Evolutionary conservation across 2,113 vertebrate genomes (phyloP).

Genomic region (Sapajus apella): DNA sequence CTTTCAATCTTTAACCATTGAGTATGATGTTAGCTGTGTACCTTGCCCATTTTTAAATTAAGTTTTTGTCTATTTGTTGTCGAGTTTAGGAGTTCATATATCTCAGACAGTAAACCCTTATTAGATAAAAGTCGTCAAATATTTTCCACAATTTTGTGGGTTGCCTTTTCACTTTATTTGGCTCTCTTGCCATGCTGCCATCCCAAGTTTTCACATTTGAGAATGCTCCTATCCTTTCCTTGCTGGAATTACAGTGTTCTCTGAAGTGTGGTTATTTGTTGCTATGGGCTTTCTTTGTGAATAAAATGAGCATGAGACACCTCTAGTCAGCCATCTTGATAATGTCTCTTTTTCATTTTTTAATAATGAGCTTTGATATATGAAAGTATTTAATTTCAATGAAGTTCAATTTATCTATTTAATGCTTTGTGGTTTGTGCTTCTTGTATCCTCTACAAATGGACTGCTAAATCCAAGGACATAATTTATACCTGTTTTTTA

Average conservation of each 20-base stretch:
- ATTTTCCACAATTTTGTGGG: background rate
- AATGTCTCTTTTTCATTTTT: background rate
- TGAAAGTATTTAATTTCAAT: background rate
- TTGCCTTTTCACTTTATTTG: background rate
- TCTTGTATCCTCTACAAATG: background rate
- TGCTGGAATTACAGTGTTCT: background rate
- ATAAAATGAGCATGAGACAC: background rate
- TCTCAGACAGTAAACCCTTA: background rate
- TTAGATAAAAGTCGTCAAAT: background rate
- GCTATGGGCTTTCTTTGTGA: background rate
- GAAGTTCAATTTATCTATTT: background rate
- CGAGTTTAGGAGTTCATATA: background rate
- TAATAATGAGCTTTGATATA: background rate
- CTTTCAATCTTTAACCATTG: background rate
- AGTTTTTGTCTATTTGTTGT: background rate
- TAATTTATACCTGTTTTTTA: background rate
- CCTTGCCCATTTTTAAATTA: background rate
- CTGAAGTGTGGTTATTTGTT: background rate
- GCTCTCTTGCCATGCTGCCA: background rate
- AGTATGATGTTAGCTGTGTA: background rate
- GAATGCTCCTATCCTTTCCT: background rate
- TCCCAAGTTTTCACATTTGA: background rate
- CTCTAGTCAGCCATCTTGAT: background rate
- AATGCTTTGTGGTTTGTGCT: background rate
- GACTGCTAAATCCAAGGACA: background rate